Conservation (phyloP, 2,113 vertebrate genomes). For the Bucco capensis region DNA sequence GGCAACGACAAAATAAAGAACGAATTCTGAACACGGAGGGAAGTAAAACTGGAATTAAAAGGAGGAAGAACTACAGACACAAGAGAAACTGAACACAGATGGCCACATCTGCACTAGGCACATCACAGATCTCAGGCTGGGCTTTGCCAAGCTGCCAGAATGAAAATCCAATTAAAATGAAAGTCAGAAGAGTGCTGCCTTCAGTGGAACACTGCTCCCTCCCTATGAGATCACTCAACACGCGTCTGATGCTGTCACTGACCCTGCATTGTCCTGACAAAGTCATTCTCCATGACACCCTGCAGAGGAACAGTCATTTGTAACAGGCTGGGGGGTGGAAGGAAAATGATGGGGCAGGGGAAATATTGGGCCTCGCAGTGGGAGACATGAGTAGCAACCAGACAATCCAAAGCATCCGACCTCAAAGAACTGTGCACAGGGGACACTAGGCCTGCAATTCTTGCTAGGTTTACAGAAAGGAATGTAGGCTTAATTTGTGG, state of each 20-base stretch:
- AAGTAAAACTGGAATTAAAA: background rate
- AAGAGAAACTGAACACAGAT: background rate
- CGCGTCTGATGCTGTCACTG: slow-evolving; percentile 28
- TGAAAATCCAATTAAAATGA: slow-evolving; percentile 9
- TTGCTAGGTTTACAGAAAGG: slow-evolving; percentile 42
- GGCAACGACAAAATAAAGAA: background rate
- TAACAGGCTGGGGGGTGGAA: background rate
- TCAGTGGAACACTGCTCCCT: background rate
- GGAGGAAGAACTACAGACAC: background rate
- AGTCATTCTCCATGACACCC: background rate
- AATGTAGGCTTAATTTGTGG: slow-evolving; percentile 43
- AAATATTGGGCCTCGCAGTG: background rate
- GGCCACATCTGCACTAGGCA: background rate
- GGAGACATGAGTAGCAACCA: slow-evolving; percentile 11
- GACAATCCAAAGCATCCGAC: slow-evolving; percentile 23
- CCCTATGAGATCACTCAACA: slow-evolving; percentile 38
- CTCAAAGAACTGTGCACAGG: slow-evolving; percentile 28
- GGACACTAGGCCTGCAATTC: background rate
- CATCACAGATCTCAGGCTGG: background rate
- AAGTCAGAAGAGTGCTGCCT: slow-evolving; percentile 44
- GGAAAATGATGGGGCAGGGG: slow-evolving; percentile 28
- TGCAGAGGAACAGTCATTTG: slow-evolving; percentile 17
- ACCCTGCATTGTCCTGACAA: slow-evolving; percentile 22
- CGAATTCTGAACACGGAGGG: background rate
- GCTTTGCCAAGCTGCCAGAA: background rate